A percentile compares a stretch with the other conserved stretches of the same genome.
Conservation (phyloP, 2,888 invertebrate species). For the Xylophagus ater region DNA sequence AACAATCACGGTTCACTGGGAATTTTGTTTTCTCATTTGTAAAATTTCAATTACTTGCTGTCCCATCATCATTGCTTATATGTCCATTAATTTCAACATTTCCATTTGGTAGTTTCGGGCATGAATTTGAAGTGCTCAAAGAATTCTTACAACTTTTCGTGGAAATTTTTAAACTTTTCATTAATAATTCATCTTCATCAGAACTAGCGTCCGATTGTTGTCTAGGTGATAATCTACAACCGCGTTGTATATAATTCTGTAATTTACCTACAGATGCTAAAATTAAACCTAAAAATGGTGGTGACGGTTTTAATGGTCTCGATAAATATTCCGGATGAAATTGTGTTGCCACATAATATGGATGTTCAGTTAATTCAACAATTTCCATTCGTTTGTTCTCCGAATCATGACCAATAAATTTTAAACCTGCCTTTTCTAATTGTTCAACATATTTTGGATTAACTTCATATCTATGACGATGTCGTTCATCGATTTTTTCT, state of each 20-base stretch:
- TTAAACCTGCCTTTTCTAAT: slow-evolving; percentile 71
- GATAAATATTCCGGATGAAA: slow-evolving; percentile 97
- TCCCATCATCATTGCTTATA: slow-evolving; percentile 12
- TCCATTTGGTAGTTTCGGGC: background rate
- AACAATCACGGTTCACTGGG: too few species aligned
- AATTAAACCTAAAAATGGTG: slow-evolving; percentile 90
- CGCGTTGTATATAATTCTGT: slow-evolving; percentile 56
- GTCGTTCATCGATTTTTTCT: slow-evolving; percentile 79
- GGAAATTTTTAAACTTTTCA: slow-evolving; percentile 16
- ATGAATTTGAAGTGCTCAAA: slow-evolving; percentile 2
- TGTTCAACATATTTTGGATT: slow-evolving; percentile 75
- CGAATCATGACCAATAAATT: slow-evolving; percentile 78
- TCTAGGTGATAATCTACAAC: slow-evolving; percentile 63
- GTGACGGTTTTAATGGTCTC: slow-evolving; percentile 81
- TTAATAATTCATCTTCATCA: slow-evolving; percentile 34
- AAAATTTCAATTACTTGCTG: slow-evolving; percentile 13
- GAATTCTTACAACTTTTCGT: background rate
- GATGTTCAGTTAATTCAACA: slow-evolving; percentile 73
- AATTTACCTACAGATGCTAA: slow-evolving; percentile 80
- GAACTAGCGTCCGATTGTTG: slow-evolving; percentile 67
- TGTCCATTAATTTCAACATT: slow-evolving; percentile 8
- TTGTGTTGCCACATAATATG: slow-evolving; percentile 90
- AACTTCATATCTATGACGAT: slow-evolving; percentile 95
- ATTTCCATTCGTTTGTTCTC: slow-evolving; percentile 91
- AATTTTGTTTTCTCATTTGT: too few species aligned